Evolutionary conservation across 1,140 invertebrate genomes (phyloP).

Genomic region (Cyclina sinensis): DNA sequence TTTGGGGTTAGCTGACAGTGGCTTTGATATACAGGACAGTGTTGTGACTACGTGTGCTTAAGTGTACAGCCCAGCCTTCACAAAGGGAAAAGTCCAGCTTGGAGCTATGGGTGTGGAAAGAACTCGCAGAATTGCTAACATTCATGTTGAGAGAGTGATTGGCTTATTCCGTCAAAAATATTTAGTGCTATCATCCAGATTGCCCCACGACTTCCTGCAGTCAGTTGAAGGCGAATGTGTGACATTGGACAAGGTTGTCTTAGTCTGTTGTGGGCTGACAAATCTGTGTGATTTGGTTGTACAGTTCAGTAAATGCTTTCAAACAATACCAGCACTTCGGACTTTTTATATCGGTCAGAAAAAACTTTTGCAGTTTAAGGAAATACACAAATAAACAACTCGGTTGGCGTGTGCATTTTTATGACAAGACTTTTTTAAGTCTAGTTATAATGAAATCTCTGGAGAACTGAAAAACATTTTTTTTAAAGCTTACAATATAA

Average conservation of each 20-base stretch:
- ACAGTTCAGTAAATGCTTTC: not conserved
- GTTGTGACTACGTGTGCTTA: constrained; percentile 4
- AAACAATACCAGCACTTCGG: too few relatives aligned
- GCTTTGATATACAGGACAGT: constrained; percentile 79
- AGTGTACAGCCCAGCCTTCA: constrained; percentile 56
- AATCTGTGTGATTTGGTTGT: constrained; percentile 13
- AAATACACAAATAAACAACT: too few relatives aligned
- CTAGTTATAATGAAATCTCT: too few relatives aligned
- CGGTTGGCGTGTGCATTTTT: too few relatives aligned
- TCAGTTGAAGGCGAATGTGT: not conserved
- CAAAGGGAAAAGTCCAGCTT: constrained; percentile 61
- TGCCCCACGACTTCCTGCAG: not conserved
- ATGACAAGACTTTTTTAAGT: too few relatives aligned
- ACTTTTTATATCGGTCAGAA: too few relatives aligned
- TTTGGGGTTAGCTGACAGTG: constrained; percentile 85
- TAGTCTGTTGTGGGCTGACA: not conserved
- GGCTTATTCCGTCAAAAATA: not conserved
- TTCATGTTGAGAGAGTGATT: constrained; percentile 81
- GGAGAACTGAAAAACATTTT: too few relatives aligned
- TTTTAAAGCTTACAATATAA: too few relatives aligned
- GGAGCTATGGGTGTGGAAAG: constrained; percentile 64
- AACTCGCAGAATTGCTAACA: constrained; percentile 78
- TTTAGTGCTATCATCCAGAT: not conserved
- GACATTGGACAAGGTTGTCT: not conserved
- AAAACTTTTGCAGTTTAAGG: too few relatives aligned